Percentiles rank a stretch among this genome's conserved stretches.
Conservation (phyloP, 2,888 invertebrate species). For the Machimus atricapillus region DNA sequence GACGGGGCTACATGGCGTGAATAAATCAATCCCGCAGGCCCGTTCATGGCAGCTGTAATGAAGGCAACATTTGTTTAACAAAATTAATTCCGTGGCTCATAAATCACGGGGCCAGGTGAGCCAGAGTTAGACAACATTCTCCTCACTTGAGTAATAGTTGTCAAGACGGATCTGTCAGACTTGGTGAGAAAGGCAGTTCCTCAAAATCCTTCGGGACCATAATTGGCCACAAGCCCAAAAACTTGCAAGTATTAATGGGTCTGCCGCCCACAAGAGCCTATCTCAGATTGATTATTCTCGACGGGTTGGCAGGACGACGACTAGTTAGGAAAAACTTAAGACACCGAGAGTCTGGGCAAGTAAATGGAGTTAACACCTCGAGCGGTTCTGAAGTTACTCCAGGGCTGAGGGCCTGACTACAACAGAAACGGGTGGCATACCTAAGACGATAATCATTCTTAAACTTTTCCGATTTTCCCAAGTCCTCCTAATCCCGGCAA, state of each 20-base stretch:
- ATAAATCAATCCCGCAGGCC: conserved; percentile 5
- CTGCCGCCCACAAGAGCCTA: background rate
- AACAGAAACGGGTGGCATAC: background rate
- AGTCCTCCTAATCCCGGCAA: background rate
- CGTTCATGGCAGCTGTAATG: conserved; percentile 22
- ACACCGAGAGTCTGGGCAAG: background rate
- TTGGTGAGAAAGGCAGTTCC: background rate
- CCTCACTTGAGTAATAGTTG: conserved; percentile 6
- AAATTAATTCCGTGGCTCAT: conserved; percentile 31
- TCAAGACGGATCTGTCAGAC: background rate
- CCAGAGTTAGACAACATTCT: background rate
- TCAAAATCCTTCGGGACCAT: background rate
- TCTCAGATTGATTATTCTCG: background rate
- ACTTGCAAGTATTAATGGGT: background rate
- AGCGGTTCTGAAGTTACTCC: background rate
- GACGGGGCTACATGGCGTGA: background rate
- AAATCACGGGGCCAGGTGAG: conserved; percentile 34
- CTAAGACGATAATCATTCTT: background rate
- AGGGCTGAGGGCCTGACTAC: background rate
- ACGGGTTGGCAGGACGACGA: background rate
- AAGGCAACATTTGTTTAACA: conserved; percentile 36
- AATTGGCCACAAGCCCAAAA: background rate
- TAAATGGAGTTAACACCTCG: background rate
- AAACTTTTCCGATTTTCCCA: background rate
- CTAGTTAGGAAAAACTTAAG: background rate